A percentile compares a stretch with the other conserved stretches of the same genome.
Evolutionary conservation across 2,888 invertebrate genomes (phyloP).

Genomic region (Molorchus minor): DNA sequence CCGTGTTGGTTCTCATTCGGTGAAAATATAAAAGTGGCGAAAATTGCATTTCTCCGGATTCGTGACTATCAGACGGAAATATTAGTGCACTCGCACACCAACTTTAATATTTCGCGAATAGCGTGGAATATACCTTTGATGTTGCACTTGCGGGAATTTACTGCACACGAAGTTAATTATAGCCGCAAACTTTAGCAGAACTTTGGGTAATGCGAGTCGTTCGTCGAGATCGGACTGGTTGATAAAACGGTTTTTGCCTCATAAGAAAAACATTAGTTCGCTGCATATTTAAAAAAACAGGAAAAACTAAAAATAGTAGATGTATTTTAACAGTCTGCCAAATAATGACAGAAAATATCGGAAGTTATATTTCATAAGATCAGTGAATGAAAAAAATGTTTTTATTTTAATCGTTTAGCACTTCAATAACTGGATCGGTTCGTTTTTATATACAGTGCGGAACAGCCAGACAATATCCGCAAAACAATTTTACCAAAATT

Average conservation of each 20-base stretch:
- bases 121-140: conserved; percentile 42
- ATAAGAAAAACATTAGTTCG: too few relatives aligned
- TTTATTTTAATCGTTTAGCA: too few relatives aligned
- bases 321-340: too few relatives aligned
- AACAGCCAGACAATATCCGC: too few relatives aligned
- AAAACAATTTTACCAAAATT: too few relatives aligned
- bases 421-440: too few relatives aligned
- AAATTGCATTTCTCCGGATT: conserved; percentile 40
- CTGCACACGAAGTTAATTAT: conserved; percentile 37
- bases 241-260: neutral
- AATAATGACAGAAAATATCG: too few relatives aligned
- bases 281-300: too few relatives aligned
- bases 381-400: too few relatives aligned
- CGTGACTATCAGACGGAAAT: conserved; percentile 40
- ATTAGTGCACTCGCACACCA: conserved; percentile 39
- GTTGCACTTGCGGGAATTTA: conserved; percentile 27
- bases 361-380: too few relatives aligned
- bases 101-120: conserved; percentile 44
- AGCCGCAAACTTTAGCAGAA: conserved; percentile 28
- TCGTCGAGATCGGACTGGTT: neutral
- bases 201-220: conserved; percentile 16
- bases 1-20: conserved; percentile 17
- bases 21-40: conserved; percentile 38
- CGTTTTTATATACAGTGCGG: too few relatives aligned
- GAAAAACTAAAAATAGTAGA: too few relatives aligned